Evolutionary conservation across 2,113 vertebrate species (phyloP).

Genomic region (Xiphophorus couchianus): DNA sequence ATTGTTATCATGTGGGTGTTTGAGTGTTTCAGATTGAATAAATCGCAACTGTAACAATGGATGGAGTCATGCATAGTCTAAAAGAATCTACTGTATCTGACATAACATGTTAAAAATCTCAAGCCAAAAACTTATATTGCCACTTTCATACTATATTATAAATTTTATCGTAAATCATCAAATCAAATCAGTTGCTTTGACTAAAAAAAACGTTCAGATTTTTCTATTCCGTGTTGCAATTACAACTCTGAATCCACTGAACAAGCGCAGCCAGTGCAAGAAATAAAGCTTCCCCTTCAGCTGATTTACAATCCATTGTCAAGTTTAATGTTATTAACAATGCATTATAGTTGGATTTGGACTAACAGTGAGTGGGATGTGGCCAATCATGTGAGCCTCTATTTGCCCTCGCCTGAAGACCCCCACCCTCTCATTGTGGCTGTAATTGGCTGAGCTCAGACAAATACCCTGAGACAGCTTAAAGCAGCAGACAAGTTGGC

Average conservation of each 20-base stretch:
- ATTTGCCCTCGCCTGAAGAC: conserved; percentile 35
- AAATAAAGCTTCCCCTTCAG: conserved; percentile 71
- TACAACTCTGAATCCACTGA: conserved; percentile 11
- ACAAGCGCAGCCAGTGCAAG: conserved; percentile 67
- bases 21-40: too few species aligned
- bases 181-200: not conserved
- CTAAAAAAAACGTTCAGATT: not conserved
- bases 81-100: too few species aligned
- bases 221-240: not conserved
- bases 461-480: conserved; percentile 79
- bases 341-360: conserved; percentile 36
- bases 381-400: conserved; percentile 53
- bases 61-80: too few species aligned
- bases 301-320: conserved; percentile 43
- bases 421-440: conserved; percentile 20
- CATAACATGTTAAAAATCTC: too few species aligned
- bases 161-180: too few species aligned
- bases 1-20: too few species aligned
- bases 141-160: too few species aligned
- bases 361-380: conserved; percentile 73
- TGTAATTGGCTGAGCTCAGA: conserved; percentile 77
- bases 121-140: too few species aligned
- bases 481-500: conserved; percentile 80
- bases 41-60: too few species aligned
- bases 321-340: conserved; percentile 50